phyloP scores from a whole-genome alignment of 2,113 vertebrate species.

The Pristiophorus japonicus region DNA sequence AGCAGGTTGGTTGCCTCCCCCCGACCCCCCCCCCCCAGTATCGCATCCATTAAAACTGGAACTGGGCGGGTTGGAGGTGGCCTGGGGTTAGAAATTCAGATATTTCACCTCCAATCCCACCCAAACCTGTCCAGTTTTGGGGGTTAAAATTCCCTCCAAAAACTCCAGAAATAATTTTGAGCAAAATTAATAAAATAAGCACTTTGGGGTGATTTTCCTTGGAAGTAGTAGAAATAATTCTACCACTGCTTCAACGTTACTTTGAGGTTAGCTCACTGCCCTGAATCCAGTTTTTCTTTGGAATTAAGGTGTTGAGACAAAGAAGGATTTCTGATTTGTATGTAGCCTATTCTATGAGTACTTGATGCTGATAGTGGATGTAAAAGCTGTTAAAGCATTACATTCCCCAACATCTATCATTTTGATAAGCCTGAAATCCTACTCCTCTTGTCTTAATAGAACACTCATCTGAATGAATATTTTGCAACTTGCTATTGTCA shows the following conservation, averaged over 20 bases:
- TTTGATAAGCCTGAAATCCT: background rate
- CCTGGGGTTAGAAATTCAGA: too few species aligned
- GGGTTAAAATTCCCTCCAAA: too few species aligned
- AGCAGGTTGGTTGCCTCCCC: too few species aligned
- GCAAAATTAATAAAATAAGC: background rate
- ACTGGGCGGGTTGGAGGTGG: too few species aligned
- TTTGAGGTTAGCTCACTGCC: background rate
- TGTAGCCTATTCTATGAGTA: background rate
- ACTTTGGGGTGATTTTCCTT: background rate
- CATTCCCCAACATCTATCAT: background rate
- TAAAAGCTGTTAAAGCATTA: background rate
- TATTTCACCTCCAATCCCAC: too few species aligned
- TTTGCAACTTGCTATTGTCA: background rate
- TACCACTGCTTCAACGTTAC: background rate
- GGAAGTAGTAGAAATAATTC: too few species aligned
- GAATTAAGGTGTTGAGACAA: background rate
- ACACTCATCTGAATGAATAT: background rate
- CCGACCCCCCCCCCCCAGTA: too few species aligned
- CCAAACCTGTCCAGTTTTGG: too few species aligned
- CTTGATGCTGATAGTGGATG: background rate
- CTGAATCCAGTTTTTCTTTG: background rate
- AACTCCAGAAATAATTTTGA: background rate
- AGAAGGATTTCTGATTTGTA: background rate
- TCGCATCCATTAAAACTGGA: too few species aligned
- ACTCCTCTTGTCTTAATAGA: background rate